Evolutionary conservation across 1,140 invertebrate genomes (phyloP), one percentile per base, ranked within the genome.

Genomic region (Brachionus rubens): DNA sequence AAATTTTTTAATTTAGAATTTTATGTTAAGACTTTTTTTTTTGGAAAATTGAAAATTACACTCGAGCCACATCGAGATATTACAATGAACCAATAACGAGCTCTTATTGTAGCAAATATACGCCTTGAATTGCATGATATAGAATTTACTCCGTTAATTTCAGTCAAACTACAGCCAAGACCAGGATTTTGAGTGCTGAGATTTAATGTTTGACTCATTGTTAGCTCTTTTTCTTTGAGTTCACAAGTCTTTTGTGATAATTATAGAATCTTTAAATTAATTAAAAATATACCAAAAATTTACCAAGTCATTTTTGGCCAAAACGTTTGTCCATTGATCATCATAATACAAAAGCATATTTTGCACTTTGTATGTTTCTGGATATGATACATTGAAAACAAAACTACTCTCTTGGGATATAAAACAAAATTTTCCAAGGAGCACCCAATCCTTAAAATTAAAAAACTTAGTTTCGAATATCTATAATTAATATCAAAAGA

Each of bases 371-470:
- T 50, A 26, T 16, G 16, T 41, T 24, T 72, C 50, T 30, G 68
- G 68, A 30, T 72, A 72, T 6, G 68, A 50, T 30, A 72, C 10
- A 10, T 72, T 40, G 19, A 12, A 72, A 5, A n/a, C 28, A 54
- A 72, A 72, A n/a, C 24, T 7, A 14, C 68, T 72, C 1, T 50
- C 3, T 19, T 54, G 21, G 3, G 68, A 72, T 14, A 72, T 52
- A 50, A 72, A 72, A 33, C 68, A 72, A 33, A 72, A 72, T 41
- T 72, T 72, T 72, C 68, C 68, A 9, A 72, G 24, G 28, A 72
- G 28, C 19, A 50, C 47, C 43, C 43, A 72, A 19, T 72, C 68
- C 68, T 72, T 59, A 28, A 14, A 2, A 19, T 7, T 52, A 26
- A 52, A 52, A 1, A 24, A 24, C 1, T 24, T 12, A 21, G 21